Evolutionary conservation across 2,888 invertebrate genomes (phyloP), one percentile per base, ranked within the genome.

Genomic region (Campaea margaritaria): DNA sequence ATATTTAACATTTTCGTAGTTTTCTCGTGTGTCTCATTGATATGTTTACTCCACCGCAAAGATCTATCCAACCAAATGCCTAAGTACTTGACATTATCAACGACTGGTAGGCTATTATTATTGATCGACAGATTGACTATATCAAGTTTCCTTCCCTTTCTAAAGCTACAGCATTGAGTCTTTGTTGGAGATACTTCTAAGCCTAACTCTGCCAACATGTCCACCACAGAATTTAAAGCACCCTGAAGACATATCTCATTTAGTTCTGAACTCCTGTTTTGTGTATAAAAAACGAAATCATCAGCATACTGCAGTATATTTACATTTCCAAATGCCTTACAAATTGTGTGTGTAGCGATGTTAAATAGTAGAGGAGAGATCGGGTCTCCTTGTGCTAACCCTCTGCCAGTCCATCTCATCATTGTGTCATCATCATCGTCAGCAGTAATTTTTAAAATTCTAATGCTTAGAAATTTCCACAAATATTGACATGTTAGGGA

Each of bases 281-380:
- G 28, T 16, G 13, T 14, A 45, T 8, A 45, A 13, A 45, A 10
- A 0, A 45, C 45, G 13, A 45, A 45, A 13, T 45, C 45, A 45
- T 45, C 34, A 7, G 34, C 34, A 34, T 34, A 45, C 10, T 45
- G 45, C 1, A 31, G 10, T 13, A 31, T 0, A 10, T 14, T 0
- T 9, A 45, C 31, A 10, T 45, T 31, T 45, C 10, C 9, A n/a
- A 45, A 14, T 1, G n/a, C 28, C 14, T 5, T 1, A 45, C 11
- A 11, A 4, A 44, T 27, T 10, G 14, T 12, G 13, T 31, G 28
- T 31, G 45, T 45, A 0, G 14, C 11, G 0, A 45, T 31, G 31
- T 45, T 45, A 31, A 45, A 45, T 31, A 45, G 14, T 0, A 45
- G n/a, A 31, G 45, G 45, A 13, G 45, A 45, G 28, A 45, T 2